A percentile compares a stretch with the other conserved stretches of the same genome.
Evolutionary conservation across 2,113 vertebrate genomes (phyloP).

Genomic region (Tupaia tana): DNA sequence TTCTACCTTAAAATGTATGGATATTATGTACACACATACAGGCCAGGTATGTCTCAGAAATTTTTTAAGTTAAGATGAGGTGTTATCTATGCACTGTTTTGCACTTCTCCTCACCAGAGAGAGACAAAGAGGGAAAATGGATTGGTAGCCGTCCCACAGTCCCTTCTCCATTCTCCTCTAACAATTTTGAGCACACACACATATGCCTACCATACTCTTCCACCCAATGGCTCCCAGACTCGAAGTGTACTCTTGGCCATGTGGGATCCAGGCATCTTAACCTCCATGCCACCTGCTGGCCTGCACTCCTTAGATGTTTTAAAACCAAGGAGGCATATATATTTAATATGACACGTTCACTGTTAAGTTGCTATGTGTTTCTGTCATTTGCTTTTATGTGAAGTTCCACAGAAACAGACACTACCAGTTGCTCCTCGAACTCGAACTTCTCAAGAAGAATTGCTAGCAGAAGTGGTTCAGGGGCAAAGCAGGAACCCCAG

Average conservation of each 20-base stretch:
- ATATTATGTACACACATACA: not conserved
- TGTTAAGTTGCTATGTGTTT: not conserved
- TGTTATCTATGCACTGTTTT: not conserved
- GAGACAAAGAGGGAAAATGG: too few relatives aligned
- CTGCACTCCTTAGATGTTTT: not conserved
- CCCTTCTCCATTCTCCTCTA: too few relatives aligned
- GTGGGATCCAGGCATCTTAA: too few relatives aligned
- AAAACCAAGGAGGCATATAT: not conserved
- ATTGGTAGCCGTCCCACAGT: too few relatives aligned
- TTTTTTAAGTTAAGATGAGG: not conserved
- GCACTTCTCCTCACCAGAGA: not conserved
- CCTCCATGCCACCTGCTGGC: too few relatives aligned
- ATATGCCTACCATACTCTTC: too few relatives aligned
- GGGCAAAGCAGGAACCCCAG: slow-evolving; percentile 91
- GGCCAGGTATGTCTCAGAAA: not conserved
- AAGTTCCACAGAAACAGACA: slow-evolving; percentile 94
- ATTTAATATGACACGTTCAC: not conserved
- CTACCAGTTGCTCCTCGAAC: slow-evolving; percentile 97
- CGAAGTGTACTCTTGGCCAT: too few relatives aligned
- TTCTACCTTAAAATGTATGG: not conserved
- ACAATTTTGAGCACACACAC: too few relatives aligned
- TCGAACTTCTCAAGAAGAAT: slow-evolving; percentile 89
- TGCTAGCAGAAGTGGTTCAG: slow-evolving; percentile 92
- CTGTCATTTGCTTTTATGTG: slow-evolving; percentile 64
- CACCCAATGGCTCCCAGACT: too few relatives aligned